Evolutionary conservation across 2,888 invertebrate genomes (phyloP).

Genomic region (Apamea sordens): DNA sequence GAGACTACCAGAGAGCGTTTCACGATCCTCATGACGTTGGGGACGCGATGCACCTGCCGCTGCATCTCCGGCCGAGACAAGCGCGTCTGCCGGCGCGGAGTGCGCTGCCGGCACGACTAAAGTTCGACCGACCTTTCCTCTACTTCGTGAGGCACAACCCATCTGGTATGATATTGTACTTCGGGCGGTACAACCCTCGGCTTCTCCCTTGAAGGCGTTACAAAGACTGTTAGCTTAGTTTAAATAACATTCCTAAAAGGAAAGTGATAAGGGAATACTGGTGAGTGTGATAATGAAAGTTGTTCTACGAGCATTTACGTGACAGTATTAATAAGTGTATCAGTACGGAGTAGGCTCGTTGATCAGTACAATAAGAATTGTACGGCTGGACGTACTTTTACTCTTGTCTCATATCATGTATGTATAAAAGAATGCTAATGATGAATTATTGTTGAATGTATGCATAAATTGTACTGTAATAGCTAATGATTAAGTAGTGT

Average conservation of each 20-base stretch:
- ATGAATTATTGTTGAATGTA: slow-evolving; percentile 77
- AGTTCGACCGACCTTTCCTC: slow-evolving; percentile 96
- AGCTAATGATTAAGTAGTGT: slow-evolving; percentile 70
- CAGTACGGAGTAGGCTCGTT: slow-evolving; percentile 77
- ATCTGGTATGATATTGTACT: slow-evolving; percentile 96
- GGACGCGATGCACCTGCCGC: slow-evolving; percentile 90
- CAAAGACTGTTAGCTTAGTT: slow-evolving; percentile 88
- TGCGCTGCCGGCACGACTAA: slow-evolving; percentile 92
- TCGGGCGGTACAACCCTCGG: slow-evolving; percentile 96
- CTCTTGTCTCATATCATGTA: slow-evolving; percentile 80
- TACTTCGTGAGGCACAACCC: slow-evolving; percentile 97
- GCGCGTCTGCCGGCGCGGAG: slow-evolving; percentile 93
- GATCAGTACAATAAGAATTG: slow-evolving; percentile 61
- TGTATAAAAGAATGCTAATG: slow-evolving; percentile 78
- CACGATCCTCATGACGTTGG: slow-evolving; percentile 91
- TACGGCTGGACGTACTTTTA: slow-evolving; percentile 70
- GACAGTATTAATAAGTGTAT: slow-evolving; percentile 88
- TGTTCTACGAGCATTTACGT: slow-evolving; percentile 86
- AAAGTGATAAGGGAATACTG: slow-evolving; percentile 87
- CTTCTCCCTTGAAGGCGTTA: slow-evolving; percentile 92
- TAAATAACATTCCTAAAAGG: slow-evolving; percentile 86
- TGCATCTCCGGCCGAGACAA: slow-evolving; percentile 93
- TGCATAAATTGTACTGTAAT: slow-evolving; percentile 75
- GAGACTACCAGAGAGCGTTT: slow-evolving; percentile 92
- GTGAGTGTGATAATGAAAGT: slow-evolving; percentile 85